Evolutionary conservation across 2,888 invertebrate species (phyloP).

Genomic region (Lydus trimaculatus): DNA sequence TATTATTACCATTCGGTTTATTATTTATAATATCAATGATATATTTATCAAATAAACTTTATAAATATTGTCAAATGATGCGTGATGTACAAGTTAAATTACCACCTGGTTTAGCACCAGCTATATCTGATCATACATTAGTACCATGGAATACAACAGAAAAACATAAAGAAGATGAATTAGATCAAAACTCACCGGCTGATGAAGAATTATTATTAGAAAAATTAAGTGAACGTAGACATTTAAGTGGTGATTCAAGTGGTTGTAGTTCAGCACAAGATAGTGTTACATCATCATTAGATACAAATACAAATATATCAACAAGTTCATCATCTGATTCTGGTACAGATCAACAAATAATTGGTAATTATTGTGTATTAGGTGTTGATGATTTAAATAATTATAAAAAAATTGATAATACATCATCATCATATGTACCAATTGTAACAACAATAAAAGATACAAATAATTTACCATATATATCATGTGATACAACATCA

Average conservation of each 20-base stretch:
- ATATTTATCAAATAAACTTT: constrained; percentile 57
- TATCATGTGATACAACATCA: constrained; percentile 36
- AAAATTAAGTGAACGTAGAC: constrained; percentile 41
- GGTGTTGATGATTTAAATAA: constrained; percentile 42
- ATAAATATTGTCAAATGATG: constrained; percentile 69
- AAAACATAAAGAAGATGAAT: constrained; percentile 47
- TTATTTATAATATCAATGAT: constrained; percentile 19
- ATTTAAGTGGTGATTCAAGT: constrained; percentile 62
- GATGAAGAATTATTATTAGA: constrained; percentile 53
- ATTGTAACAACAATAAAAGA: constrained; percentile 27
- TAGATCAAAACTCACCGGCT: constrained; percentile 44
- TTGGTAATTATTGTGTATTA: constrained; percentile 49
- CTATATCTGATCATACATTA: constrained; percentile 36
- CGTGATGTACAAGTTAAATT: constrained; percentile 72
- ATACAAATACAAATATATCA: constrained; percentile 63
- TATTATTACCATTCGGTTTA: constrained; percentile 6
- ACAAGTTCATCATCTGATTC: constrained; percentile 60
- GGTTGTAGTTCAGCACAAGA: constrained; percentile 67
- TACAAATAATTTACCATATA: constrained; percentile 31
- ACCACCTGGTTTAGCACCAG: constrained; percentile 68
- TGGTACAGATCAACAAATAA: constrained; percentile 59
- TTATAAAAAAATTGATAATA: constrained; percentile 10
- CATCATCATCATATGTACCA: constrained; percentile 42
- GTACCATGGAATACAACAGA: constrained; percentile 48
- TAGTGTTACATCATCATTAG: constrained; percentile 65